These are phyloP conservation scores for Phrynocephalus vlangalii DNA, from an alignment of 2,797 vertebrate genomes.

Conservation along the genomic window DNA sequence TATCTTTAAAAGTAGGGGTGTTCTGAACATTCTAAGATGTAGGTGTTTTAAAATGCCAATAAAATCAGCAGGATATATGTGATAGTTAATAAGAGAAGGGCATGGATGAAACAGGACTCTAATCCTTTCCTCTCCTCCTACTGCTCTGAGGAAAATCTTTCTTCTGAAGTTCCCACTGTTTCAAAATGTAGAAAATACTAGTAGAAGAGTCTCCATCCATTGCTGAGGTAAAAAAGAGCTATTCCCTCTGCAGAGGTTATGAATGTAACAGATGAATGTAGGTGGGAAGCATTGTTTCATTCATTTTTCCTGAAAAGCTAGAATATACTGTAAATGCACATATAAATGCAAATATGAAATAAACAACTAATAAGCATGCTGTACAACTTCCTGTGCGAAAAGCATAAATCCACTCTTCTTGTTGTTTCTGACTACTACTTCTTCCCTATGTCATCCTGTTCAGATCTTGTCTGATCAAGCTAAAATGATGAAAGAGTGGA, in stretches of 20 bases:
- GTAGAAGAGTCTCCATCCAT: too few species aligned
- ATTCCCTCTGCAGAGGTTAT: neutral
- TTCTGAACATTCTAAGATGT: neutral
- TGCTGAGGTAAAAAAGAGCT: neutral
- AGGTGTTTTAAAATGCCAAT: neutral
- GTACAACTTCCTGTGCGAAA: neutral
- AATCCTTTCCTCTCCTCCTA: neutral
- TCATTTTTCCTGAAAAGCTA: neutral
- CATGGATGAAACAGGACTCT: neutral
- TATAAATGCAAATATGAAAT: neutral
- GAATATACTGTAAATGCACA: too few species aligned
- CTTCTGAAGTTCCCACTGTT: neutral
- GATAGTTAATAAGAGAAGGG: neutral
- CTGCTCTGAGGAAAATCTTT: neutral
- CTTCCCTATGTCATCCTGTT: neutral
- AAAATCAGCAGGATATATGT: neutral
- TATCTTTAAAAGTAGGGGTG: neutral
- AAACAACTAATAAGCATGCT: neutral
- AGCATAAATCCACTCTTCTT: neutral
- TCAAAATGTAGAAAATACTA: neutral
- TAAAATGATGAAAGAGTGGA: neutral
- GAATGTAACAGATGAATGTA: neutral
- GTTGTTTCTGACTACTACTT: neutral
- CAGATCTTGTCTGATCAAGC: neutral
- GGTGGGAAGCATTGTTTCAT: neutral